Base-by-base conservation (phyloP, 1,140 invertebrate species). In the Lethocerus indicus region DNA sequence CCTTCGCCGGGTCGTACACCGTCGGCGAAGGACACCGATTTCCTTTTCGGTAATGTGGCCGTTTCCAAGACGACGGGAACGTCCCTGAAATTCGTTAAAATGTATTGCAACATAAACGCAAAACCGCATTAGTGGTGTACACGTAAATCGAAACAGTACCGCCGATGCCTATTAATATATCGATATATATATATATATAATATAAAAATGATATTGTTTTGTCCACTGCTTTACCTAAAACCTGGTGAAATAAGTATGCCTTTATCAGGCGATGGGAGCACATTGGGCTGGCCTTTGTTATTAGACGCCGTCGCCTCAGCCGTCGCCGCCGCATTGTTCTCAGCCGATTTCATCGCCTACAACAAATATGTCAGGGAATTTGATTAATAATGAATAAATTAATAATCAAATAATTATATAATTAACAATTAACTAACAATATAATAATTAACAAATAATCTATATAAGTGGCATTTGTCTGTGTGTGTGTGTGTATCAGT, bases 11-110 rank as follows among this genome's bases (percentile, higher is more conserved):
- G 67, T 48, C 59, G 46, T 21, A 68, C 54, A 6, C 64, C 67
- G 58, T 68, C 66, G 7, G 65, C 64, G 59, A 69, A 69, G 23
- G 60, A 64, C 1, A 69, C 67, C 20, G 50, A 46, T 53, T 65
- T 65, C 24, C 50, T 51, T 28, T 27, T 40, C 3, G 16, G 23
- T 2, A n/a, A 23, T 9, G 45, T 20, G 32, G 16, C 18, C 1
- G 16, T n/a, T n/a, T n/a, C n/a, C n/a, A n/a, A n/a, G n/a, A n/a
- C n/a, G n/a, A n/a, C n/a, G n/a, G n/a, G n/a, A n/a, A n/a, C n/a
- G n/a, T n/a, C n/a, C n/a, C n/a, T n/a, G n/a, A n/a, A n/a, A n/a
- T n/a, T n/a, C n/a, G n/a, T n/a, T n/a, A n/a, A n/a, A n/a, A n/a
- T n/a, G n/a, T n/a, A n/a, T n/a, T n/a, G n/a, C n/a, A n/a, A n/a